A percentile compares a stretch with the other conserved stretches of the same genome.
Conservation (phyloP, 2,888 invertebrate species). For the Myopa testacea region DNA sequence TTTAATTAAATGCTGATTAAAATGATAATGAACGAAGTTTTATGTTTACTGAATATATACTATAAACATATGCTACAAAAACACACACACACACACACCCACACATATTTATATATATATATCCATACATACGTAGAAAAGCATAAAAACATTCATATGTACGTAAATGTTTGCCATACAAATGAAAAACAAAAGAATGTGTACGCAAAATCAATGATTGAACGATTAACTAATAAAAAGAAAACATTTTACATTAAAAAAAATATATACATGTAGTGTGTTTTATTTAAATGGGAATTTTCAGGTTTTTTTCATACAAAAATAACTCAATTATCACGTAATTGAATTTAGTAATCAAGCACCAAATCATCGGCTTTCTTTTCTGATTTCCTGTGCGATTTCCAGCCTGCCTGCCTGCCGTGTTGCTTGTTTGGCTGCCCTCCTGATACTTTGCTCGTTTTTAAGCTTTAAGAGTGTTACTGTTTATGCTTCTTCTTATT, state of each 20-base stretch:
- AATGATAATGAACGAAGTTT: neutral
- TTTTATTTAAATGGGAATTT: neutral
- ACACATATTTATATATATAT: neutral
- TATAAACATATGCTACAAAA: neutral
- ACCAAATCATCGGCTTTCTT: no score
- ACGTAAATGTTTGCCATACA: slow-evolving; percentile 28
- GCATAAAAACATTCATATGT: slow-evolving; percentile 19
- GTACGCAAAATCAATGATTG: neutral
- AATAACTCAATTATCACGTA: no score
- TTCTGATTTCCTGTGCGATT: no score
- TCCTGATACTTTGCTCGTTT: no score
- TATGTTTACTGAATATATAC: neutral
- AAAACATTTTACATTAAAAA: slow-evolving; percentile 26
- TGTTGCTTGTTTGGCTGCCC: no score
- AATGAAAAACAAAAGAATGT: neutral
- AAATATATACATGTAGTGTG: neutral
- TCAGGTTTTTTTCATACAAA: no score
- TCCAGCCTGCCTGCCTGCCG: no score
- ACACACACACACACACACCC: slow-evolving; percentile 1
- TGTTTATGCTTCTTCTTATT: no score
- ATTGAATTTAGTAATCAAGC: no score
- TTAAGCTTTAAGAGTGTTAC: no score
- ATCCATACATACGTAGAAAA: neutral
- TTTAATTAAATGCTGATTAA: slow-evolving; percentile 6
- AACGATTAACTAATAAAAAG: slow-evolving; percentile 14